phyloP scores from a whole-genome alignment of 1,140 invertebrate species.

The silkworm (Bombyx mori) region ASM3026992v2 NC_085129.1:5437001-5437500 shows the following conservation, averaged over 20 bases:
- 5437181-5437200: slow-evolving; percentile 53
- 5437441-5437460: too few species aligned
- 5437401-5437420: too few species aligned
- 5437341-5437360: slow-evolving; percentile 47
- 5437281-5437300: slow-evolving; percentile 16
- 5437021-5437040: too few species aligned
- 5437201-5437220: slow-evolving; percentile 50
- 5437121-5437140: slow-evolving; percentile 51
- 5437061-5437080: too few species aligned
- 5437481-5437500: too few species aligned
- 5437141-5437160: slow-evolving; percentile 38
- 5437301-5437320: slow-evolving; percentile 33
- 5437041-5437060: too few species aligned
- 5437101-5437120: slow-evolving; percentile 36
- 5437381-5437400: slow-evolving; percentile 4
- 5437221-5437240: slow-evolving; percentile 41
- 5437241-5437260: slow-evolving; percentile 34
- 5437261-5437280: slow-evolving; percentile 30
- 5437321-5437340: slow-evolving; percentile 40
- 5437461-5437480: too few species aligned
- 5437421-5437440: too few species aligned
- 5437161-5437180: slow-evolving; percentile 46
- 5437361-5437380: slow-evolving; percentile 27
- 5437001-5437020: too few species aligned
- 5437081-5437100: too few species aligned